Evolutionary conservation across 2,113 vertebrate genomes (phyloP), one percentile per base, ranked within the genome.

Genomic region (Cavia aperea): DNA sequence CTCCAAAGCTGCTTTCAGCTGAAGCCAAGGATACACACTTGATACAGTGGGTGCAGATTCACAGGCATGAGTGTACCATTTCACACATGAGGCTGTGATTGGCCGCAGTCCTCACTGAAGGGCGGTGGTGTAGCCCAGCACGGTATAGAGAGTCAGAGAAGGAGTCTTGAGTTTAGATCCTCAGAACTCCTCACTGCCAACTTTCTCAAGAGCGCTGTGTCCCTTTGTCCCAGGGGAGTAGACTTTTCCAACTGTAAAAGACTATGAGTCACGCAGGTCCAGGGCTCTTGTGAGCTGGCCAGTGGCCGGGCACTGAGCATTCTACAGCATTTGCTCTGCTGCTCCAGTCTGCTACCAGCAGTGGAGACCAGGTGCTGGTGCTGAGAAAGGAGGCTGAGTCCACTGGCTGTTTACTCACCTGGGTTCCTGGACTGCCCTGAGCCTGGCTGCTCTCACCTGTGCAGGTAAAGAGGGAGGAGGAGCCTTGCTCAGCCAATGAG

Each of bases 401-500:
- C 58, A 65, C 36, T 15, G 23, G 33, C 83, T 86, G 84, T 95
- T 94, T 93, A 82, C 88, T 95, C 91, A 82, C 86, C 84, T 73
- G 92, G 93, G 88, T 62, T 70, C 54, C 19, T 7, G 6, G 39
- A 81, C 72, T 81, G 84, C 68, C 88, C 89, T 68, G 14, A 88
- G 77, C 77, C 87, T 46, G 11, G 62, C 77, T 11, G 54, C 68
- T 81, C 56, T 95, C 90, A 95, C 96, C 94, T 94, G 93, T 95
- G 86, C 86, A 91, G 96, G 93, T 94, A 29, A 36, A 85, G 90
- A 93, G 58, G 88, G 43, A 31, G 85, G 84, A 77, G 58, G 79
- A 86, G 92, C 11, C 39, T 68, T 65, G 72, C 81, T 94, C 88
- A 93, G 90, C 95, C 96, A 96, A 92, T 96, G 84, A 86, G 73